Conservation (phyloP, 2,113 vertebrate genomes). For the Clarias magur region DNA sequence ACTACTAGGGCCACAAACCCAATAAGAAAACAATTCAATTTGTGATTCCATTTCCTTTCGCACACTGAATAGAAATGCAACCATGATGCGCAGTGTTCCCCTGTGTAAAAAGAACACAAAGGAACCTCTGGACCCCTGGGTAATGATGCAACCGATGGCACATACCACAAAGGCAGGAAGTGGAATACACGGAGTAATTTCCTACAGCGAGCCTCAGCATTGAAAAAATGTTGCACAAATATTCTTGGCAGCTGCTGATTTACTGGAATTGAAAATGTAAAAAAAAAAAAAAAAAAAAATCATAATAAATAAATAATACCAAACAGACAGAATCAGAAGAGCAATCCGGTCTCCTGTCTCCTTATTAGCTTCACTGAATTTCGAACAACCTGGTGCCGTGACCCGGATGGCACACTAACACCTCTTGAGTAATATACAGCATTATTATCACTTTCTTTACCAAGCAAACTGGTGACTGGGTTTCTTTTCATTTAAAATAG, state of each 20-base stretch:
- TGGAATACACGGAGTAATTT: background rate
- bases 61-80: background rate
- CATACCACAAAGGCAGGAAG: background rate
- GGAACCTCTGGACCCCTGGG: background rate
- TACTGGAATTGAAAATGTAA: background rate
- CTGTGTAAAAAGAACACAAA: background rate
- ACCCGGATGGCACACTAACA: background rate
- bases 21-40: background rate
- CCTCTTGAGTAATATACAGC: background rate
- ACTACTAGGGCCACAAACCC: background rate
- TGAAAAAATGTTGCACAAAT: background rate
- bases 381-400: background rate
- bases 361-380: background rate
- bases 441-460: background rate
- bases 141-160: background rate
- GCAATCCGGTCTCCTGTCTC: no score
- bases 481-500: no score
- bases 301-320: no score
- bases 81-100: background rate
- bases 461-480: background rate
- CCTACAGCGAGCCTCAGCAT: background rate
- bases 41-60: slow-evolving; percentile 1
- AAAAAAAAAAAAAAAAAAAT: no score
- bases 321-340: background rate
- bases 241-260: background rate